These are phyloP conservation scores for Embiotoca jacksoni DNA, from an alignment of 2,113 vertebrate genomes.

Conservation along the genomic window DNA sequence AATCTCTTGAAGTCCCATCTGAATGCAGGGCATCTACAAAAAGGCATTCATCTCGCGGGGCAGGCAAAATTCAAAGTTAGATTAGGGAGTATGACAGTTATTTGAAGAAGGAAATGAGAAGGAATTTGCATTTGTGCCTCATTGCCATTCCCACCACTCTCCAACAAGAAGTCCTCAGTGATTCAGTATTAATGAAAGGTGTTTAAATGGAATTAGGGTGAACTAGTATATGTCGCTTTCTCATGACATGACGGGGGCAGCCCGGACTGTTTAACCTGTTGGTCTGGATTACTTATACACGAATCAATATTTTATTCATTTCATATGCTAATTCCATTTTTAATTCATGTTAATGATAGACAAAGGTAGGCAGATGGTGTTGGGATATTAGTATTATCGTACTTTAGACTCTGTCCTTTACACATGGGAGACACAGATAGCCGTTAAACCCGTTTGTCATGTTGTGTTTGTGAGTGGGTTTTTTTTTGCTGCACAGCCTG, in stretches of 20 bases:
- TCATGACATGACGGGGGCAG: conserved; percentile 2
- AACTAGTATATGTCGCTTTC: background rate
- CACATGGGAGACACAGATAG: conserved; percentile 11
- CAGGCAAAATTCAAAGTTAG: conserved; percentile 35
- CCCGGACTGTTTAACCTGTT: conserved; percentile 27
- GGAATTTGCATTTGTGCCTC: conserved; percentile 33
- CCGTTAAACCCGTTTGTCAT: conserved; percentile 30
- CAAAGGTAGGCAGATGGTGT: conserved; percentile 20
- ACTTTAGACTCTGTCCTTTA: conserved; percentile 12
- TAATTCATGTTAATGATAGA: conserved; percentile 39
- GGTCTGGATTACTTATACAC: conserved; percentile 37
- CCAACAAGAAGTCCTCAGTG: conserved; percentile 30
- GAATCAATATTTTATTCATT: background rate
- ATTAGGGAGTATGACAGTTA: conserved; percentile 46
- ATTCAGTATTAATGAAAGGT: conserved; percentile 34
- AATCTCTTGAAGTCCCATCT: conserved; percentile 38
- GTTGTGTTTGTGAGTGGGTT: background rate
- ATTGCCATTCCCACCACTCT: conserved; percentile 15
- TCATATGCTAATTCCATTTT: conserved; percentile 24
- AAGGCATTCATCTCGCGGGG: conserved; percentile 32
- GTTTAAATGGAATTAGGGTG: conserved; percentile 30
- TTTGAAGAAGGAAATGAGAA: conserved; percentile 32
- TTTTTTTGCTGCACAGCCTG: background rate
- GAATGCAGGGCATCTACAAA: conserved; percentile 37
- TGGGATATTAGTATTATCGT: conserved; percentile 30